Base-by-base conservation (phyloP, 2,888 invertebrate species). In the Lucinisca nassula region DNA sequence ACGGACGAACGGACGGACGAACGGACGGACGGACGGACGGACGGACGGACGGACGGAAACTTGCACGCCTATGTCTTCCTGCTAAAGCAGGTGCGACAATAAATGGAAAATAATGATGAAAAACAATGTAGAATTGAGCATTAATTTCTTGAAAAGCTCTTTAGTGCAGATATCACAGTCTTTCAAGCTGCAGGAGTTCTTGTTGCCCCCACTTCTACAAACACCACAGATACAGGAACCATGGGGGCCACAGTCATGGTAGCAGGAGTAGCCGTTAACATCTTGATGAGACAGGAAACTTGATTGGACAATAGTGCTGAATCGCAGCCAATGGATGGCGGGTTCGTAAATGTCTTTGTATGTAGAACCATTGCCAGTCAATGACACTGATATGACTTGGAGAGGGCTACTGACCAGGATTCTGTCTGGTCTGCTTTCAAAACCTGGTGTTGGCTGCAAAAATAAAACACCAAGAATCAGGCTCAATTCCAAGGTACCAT, bases 171-270 rank as follows among this genome's bases (percentile, higher is more conserved):
- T 93, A 21, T 79, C 51, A 89, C 95, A 95, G 55, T 92, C 67
- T 12, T 67, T 4, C 35, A 67, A 35, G 35, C 35, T 67, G 35
- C 67, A 70, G 82, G 95, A 95, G n/a, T 88, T 88, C 17, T 90
- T 85, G 79, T 94, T 93, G 37, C 92, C 94, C 32, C 92, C 92
- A 49, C 84, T 89, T 21, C 93, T 92, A 90, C 95, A 95, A 4
- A 95, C 85, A 0, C 95, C 95, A 91, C 95, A 95, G 1, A 94
- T 90, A 85, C 95, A 95, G 0, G 94, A 94, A 8, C 95, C 95
- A 73, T 92, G 92, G 14, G 95, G 95, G 3, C 95, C 95, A 91
- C 95, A 95, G 87, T 95, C 95, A 73, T 95, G 95, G 17, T 84
- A 37, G 79, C 95, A 95, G 8, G 95, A 84, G 83, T 93, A 94